These are phyloP conservation scores for Alethe castanea DNA, from an alignment of 2,113 vertebrate species.

Conservation along the genomic window DNA sequence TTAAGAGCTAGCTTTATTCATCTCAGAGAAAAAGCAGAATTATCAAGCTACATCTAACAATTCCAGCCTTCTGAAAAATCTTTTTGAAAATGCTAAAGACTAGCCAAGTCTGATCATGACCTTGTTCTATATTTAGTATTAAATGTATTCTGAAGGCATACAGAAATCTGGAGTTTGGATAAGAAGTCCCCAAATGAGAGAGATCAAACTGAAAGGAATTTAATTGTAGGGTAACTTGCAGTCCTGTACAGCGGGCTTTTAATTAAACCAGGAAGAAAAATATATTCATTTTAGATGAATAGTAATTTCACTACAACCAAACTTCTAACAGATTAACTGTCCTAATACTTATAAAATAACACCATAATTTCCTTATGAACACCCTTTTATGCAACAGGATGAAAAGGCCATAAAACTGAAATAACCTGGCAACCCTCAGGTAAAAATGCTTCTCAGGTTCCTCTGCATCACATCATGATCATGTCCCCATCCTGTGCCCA, in stretches of 20 bases:
- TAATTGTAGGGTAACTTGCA: not conserved
- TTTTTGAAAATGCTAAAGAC: conserved; percentile 9
- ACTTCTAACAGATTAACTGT: not conserved
- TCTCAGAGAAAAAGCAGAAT: conserved; percentile 59
- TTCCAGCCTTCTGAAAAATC: conserved; percentile 15
- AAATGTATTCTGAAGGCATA: not conserved
- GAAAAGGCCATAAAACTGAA: not conserved
- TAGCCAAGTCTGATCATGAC: not conserved
- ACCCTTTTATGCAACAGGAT: not conserved
- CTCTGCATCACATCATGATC: not conserved
- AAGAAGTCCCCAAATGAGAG: not conserved
- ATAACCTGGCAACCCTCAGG: not conserved
- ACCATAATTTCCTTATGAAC: not conserved
- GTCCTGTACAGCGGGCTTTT: not conserved
- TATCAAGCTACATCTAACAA: conserved; percentile 50
- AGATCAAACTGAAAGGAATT: not conserved
- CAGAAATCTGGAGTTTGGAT: not conserved
- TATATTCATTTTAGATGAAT: not conserved
- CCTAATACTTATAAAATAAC: not conserved
- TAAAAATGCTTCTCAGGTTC: not conserved
- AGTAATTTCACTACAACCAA: not conserved
- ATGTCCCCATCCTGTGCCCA: not conserved
- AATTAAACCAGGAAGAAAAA: not conserved
- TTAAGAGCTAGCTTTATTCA: conserved; percentile 25
- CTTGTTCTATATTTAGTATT: conserved; percentile 8